Evolutionary conservation across 2,113 vertebrate species (phyloP), one percentile per base, ranked within the genome.

Genomic region (Epinephelus moara): DNA sequence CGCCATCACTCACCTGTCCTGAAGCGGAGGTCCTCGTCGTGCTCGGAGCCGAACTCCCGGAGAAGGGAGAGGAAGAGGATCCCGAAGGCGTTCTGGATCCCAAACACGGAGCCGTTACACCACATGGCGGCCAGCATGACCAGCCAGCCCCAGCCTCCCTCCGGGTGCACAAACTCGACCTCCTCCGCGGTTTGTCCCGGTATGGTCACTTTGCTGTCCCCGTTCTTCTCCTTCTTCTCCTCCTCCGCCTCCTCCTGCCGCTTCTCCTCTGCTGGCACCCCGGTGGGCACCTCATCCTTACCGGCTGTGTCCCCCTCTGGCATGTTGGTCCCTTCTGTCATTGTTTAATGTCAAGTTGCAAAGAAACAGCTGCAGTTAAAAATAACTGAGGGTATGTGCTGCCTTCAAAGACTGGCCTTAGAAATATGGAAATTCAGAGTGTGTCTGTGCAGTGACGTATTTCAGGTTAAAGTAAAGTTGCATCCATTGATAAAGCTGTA

Each of bases 91-190:
- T 99, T 99, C 95, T 99, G 98, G 96, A 99, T 98, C 45, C 98
- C 98, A 80, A 99, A 99, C 72, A 99, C 97, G 4, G 98, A 95
- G 17, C 98, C 98, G 89, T 99, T 99, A 82, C 98, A 99, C 98
- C 98, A 99, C 98, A 99, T 98, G 85, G 98, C 95, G 7, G 98
- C 96, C 88, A 99, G 90, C 98, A 99, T 98, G 91, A 99, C 98
- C 71, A 98, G 25, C 98, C 98, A 99, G 5, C 98, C 98, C 98
- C 98, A 99, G 92, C 98, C 98, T 61, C 98, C 98, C 78, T 99
- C 98, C 0, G 97, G 98, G 85, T 96, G 97, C 25, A 86, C 94
- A 5, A 95, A 94, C 63, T 86, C 92, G 8, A 0, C 47, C 74
- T 87, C 86, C 62, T 52, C 77, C 4, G 66, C 50, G 15, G 40